Evolutionary conservation across 2,888 invertebrate species (phyloP).

Genomic region (Linnaemya tessellans): DNA sequence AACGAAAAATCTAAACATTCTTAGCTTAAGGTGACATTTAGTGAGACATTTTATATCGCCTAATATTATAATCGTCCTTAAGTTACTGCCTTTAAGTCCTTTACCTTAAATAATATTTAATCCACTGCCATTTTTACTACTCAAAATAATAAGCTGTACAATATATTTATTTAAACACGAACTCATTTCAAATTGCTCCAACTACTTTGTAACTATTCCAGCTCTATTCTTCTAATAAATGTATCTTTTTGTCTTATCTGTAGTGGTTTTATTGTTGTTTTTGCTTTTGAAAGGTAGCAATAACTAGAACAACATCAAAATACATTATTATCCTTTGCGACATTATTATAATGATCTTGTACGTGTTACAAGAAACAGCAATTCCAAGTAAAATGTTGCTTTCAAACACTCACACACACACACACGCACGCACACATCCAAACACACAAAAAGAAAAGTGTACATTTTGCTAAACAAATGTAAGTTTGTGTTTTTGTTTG

Average conservation of each 20-base stretch:
- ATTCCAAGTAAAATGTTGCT: constrained; percentile 31
- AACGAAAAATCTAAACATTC: too few species aligned
- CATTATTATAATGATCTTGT: constrained; percentile 67
- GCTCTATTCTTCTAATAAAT: constrained; percentile 52
- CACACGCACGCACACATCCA: too few species aligned
- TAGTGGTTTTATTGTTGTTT: constrained; percentile 28
- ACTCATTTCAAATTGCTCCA: constrained; percentile 10
- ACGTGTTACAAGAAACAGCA: constrained; percentile 66
- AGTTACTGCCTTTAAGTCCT: background rate
- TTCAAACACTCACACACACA: background rate
- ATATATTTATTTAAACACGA: background rate
- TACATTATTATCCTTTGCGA: constrained; percentile 70
- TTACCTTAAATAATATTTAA: background rate
- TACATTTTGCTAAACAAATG: background rate
- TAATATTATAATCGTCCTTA: too few species aligned
- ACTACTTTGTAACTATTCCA: background rate
- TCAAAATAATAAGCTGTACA: background rate
- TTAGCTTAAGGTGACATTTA: too few species aligned
- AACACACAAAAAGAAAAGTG: too few species aligned
- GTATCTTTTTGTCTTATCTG: constrained; percentile 52
- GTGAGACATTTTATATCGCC: too few species aligned
- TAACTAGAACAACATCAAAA: constrained; percentile 27
- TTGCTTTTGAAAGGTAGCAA: constrained; percentile 17
- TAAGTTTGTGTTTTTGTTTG: background rate
- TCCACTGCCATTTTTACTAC: background rate